These are phyloP conservation scores for Chalcis sispes DNA, from an alignment of 2,888 invertebrate species.

Conservation along the genomic window DNA sequence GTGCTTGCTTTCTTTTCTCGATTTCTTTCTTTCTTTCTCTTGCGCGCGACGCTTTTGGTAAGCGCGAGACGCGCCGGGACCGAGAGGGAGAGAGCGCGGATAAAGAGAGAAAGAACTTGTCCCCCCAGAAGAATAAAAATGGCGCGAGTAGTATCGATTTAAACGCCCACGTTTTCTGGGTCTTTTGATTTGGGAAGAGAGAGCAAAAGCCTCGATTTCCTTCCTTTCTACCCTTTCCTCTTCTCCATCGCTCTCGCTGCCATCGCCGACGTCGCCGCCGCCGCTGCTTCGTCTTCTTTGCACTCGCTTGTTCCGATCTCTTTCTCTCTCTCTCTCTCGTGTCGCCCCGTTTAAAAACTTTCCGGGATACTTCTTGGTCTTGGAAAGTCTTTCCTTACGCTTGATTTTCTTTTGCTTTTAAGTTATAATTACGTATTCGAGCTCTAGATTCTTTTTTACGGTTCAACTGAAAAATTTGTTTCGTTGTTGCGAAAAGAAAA, in stretches of 20 bases:
- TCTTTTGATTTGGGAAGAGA: conserved; percentile 38
- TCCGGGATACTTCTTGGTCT: conserved; percentile 30
- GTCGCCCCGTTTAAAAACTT: conserved; percentile 43
- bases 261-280: background rate
- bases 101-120: background rate
- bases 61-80: background rate
- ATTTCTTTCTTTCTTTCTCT: background rate
- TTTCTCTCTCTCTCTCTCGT: background rate
- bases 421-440: conserved; percentile 51
- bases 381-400: conserved; percentile 35
- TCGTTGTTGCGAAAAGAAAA: conserved; percentile 8
- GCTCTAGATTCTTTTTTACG: conserved; percentile 32
- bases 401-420: conserved; percentile 36
- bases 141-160: conserved; percentile 48
- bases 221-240: conserved; percentile 5
- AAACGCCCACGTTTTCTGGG: conserved; percentile 34
- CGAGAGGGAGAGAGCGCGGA: background rate
- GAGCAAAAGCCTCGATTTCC: conserved; percentile 33
- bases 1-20: conserved; percentile 2
- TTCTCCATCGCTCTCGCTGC: background rate
- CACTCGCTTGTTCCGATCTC: conserved; percentile 5
- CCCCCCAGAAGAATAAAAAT: conserved; percentile 11
- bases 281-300: background rate
- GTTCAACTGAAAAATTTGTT: conserved; percentile 41
- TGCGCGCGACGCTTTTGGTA: conserved; percentile 27